phyloP scores from a whole-genome alignment of 2,113 vertebrate species.

The Nothoprocta pentlandii region DNA sequence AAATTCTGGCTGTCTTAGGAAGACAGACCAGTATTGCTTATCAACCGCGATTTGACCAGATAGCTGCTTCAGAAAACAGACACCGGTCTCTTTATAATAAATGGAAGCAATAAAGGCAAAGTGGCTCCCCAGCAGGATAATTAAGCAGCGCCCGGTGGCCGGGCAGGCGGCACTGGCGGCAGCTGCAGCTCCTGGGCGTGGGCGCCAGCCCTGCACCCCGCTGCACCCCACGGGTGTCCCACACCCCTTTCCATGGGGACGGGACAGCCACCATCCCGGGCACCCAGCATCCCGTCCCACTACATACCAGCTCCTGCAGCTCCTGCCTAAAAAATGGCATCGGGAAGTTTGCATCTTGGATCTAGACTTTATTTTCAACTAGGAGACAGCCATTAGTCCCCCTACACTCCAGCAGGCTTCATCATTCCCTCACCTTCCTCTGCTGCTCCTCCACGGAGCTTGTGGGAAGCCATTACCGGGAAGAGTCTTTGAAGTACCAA shows the following conservation, averaged over 20 bases:
- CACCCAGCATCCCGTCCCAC: fast-evolving
- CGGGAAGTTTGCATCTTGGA: too few species aligned
- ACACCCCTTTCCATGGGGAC: slow-evolving; percentile 71
- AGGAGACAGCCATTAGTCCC: neutral
- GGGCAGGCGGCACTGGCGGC: neutral
- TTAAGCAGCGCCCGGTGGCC: slow-evolving; percentile 56
- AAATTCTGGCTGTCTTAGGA: slow-evolving; percentile 79
- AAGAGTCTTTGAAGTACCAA: slow-evolving; percentile 63
- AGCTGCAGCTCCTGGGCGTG: fast-evolving
- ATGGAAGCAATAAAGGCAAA: slow-evolving; percentile 82
- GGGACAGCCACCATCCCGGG: neutral
- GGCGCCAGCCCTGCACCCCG: too few species aligned
- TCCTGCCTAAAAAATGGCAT: too few species aligned
- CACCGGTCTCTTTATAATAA: slow-evolving; percentile 76
- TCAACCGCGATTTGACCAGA: slow-evolving; percentile 82
- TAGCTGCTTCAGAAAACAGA: slow-evolving; percentile 78
- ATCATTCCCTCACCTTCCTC: neutral
- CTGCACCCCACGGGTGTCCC: neutral
- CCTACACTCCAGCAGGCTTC: neutral
- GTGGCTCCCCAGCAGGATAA: slow-evolving; percentile 76
- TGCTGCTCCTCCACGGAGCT: neutral
- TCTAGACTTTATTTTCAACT: neutral
- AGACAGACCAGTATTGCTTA: slow-evolving; percentile 81
- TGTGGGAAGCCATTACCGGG: slow-evolving; percentile 31
- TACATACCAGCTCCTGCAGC: too few species aligned